Evolutionary conservation across 2,797 vertebrate species (phyloP).

Genomic region (Ibycter americanus): DNA sequence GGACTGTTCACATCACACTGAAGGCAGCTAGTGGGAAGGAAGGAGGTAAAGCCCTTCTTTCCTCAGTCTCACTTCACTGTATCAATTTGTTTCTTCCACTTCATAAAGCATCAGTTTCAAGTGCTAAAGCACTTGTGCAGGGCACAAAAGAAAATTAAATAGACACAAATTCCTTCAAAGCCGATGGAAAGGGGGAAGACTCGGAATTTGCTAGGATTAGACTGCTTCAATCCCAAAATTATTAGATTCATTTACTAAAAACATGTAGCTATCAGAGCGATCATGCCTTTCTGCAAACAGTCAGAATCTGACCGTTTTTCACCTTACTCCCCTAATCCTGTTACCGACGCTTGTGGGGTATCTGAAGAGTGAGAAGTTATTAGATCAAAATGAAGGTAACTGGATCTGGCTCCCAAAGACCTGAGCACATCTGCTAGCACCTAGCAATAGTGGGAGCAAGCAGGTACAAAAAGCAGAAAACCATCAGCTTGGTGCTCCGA

Average conservation of each 20-base stretch:
- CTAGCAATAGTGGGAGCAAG: rapidly evolving
- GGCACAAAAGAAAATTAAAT: rapidly evolving
- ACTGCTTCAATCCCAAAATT: background rate
- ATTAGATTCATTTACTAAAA: background rate
- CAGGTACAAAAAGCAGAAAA: background rate
- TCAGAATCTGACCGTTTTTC: background rate
- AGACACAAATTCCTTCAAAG: background rate
- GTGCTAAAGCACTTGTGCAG: background rate
- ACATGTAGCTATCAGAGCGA: background rate
- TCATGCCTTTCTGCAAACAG: background rate
- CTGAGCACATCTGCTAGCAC: background rate
- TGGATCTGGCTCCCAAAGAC: background rate
- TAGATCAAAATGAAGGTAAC: too few relatives aligned
- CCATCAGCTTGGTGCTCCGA: background rate
- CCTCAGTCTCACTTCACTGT: rapidly evolving
- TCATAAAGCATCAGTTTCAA: background rate
- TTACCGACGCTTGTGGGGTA: background rate
- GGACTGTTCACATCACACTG: background rate
- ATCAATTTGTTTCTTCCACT: background rate
- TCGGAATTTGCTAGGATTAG: background rate
- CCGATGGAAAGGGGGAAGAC: background rate
- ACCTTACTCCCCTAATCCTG: background rate
- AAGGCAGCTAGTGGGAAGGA: background rate
- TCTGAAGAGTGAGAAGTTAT: background rate
- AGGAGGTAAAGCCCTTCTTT: background rate